These are phyloP conservation scores for Narcine bancroftii DNA, from an alignment of 2,113 vertebrate species.

Conservation along the genomic window DNA sequence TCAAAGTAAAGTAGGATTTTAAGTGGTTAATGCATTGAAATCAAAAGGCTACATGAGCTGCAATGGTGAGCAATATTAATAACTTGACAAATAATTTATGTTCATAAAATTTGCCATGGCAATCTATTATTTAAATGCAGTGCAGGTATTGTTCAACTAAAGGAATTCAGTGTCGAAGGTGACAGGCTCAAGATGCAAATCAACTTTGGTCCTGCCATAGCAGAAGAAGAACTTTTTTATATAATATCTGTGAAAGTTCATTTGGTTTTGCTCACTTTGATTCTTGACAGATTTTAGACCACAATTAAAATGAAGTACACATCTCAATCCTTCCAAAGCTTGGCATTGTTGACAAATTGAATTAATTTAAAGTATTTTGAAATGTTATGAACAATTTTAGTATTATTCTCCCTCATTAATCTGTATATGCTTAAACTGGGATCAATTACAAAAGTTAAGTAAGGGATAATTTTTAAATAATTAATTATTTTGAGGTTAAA, in stretches of 20 bases:
- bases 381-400: neutral
- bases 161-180: neutral
- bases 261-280: neutral
- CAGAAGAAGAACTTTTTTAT: neutral
- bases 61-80: neutral
- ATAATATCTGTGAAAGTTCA: neutral
- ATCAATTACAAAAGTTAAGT: neutral
- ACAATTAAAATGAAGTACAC: neutral
- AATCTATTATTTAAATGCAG: neutral
- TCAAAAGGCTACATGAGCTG: neutral
- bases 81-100: neutral
- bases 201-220: neutral
- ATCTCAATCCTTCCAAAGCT: neutral
- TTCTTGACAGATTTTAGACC: neutral
- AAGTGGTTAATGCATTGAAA: constrained; percentile 3
- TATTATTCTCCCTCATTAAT: neutral
- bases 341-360: constrained; percentile 1
- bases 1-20: neutral
- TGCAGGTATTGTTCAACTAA: neutral
- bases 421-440: neutral
- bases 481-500: neutral
- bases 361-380: neutral
- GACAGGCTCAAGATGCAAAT: neutral
- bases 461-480: neutral
- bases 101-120: neutral